These are phyloP conservation scores for Anaspis maculata DNA, from an alignment of 2,888 invertebrate species.

Conservation along the genomic window DNA sequence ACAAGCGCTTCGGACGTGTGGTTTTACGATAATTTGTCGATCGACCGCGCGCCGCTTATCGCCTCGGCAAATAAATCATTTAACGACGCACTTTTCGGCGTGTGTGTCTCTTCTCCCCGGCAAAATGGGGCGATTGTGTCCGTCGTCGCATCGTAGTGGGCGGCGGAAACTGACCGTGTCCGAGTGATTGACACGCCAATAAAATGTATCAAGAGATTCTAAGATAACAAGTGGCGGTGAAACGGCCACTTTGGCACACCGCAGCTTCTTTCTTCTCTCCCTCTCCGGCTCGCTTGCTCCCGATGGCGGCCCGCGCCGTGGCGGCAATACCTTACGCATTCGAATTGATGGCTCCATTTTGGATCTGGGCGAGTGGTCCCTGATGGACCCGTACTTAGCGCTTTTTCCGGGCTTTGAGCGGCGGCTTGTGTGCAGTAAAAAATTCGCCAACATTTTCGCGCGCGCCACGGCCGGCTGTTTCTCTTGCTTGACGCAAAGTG, in stretches of 20 bases:
- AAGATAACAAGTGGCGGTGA: constrained; percentile 28
- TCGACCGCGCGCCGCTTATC: no score
- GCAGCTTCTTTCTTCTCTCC: no score
- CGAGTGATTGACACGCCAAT: constrained; percentile 28
- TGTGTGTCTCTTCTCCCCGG: no score
- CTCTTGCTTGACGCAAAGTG: no score
- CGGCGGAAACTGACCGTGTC: constrained; percentile 22
- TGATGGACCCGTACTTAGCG: constrained; percentile 22
- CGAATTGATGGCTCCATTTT: constrained; percentile 15
- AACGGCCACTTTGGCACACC: constrained; percentile 25
- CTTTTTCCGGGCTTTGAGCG: constrained; percentile 6
- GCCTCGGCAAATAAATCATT: constrained; percentile 17
- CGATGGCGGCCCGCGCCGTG: constrained; percentile 7
- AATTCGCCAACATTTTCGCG: no score
- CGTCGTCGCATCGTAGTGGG: constrained; percentile 7
- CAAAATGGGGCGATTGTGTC: no score
- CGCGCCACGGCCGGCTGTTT: no score
- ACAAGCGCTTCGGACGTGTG: no score
- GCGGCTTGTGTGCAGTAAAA: no score
- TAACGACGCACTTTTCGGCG: constrained; percentile 10
- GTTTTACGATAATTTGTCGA: no score
- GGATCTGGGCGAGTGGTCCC: constrained; percentile 17
- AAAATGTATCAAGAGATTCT: constrained; percentile 29
- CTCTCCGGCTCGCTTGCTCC: no score
- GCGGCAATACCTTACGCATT: background rate